Evolutionary conservation across 2,113 vertebrate species (phyloP).

Genomic region (Platysteira castanea): DNA sequence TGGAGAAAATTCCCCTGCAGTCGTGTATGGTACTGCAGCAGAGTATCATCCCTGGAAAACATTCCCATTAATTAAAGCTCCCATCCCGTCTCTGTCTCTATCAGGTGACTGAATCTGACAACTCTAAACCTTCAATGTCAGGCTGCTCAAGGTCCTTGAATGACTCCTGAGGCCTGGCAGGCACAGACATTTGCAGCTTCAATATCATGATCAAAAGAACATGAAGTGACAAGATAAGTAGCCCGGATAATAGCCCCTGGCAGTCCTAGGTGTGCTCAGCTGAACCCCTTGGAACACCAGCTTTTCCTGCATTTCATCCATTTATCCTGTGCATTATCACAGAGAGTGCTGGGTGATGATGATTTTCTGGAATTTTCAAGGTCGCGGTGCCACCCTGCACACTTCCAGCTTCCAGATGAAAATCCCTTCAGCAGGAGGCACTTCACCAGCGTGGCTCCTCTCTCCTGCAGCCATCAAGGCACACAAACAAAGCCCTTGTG

Average conservation of each 20-base stretch:
- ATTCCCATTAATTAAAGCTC: neutral
- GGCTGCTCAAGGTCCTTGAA: neutral
- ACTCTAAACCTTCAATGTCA: neutral
- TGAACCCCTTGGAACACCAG: neutral
- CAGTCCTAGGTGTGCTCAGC: neutral
- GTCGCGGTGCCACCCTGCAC: neutral
- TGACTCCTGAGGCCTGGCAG: neutral
- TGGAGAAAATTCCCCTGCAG: neutral
- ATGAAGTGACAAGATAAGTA: constrained; percentile 15
- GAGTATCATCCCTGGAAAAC: neutral
- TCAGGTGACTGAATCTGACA: neutral
- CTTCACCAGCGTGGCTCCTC: neutral
- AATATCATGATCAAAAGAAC: neutral
- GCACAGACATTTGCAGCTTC: neutral
- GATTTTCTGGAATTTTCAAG: neutral
- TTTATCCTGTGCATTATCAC: neutral
- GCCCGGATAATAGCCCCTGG: neutral
- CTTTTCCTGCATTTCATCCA: neutral
- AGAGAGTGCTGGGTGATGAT: neutral
- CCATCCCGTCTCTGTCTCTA: neutral
- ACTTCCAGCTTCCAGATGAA: neutral
- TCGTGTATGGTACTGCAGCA: too few relatives aligned
- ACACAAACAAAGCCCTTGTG: neutral
- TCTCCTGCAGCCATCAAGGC: neutral
- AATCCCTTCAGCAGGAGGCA: neutral